These are phyloP conservation scores for Tiliqua scincoides DNA, from an alignment of 2,113 vertebrate genomes.

Conservation along the genomic window DNA sequence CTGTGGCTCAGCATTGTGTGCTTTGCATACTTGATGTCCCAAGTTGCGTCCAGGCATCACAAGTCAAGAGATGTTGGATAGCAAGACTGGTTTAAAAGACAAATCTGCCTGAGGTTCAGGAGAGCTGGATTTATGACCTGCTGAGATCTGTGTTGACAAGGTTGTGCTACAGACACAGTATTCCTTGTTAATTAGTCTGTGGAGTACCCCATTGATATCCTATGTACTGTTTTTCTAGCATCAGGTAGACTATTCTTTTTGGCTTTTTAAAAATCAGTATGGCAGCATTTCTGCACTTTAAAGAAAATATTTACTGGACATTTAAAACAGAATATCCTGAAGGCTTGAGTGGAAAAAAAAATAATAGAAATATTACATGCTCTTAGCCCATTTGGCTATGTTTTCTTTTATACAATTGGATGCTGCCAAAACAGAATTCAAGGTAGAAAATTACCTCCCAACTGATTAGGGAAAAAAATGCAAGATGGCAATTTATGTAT, in stretches of 20 bases:
- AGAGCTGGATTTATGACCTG: background rate
- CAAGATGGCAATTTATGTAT: background rate
- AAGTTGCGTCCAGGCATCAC: background rate
- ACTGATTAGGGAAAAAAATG: background rate
- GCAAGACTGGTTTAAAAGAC: background rate
- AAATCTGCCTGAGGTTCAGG: background rate
- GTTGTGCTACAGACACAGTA: background rate
- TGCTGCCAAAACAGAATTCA: background rate
- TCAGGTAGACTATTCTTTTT: background rate
- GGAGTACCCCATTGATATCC: background rate
- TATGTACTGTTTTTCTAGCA: background rate
- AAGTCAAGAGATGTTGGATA: background rate
- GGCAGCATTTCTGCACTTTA: background rate
- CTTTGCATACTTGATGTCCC: constrained; percentile 1
- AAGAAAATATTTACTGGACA: background rate
- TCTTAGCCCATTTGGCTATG: background rate
- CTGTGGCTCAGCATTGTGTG: background rate
- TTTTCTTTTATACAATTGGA: background rate
- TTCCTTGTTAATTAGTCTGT: background rate
- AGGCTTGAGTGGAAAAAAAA: background rate
- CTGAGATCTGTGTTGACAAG: constrained; percentile 4
- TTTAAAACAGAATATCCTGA: background rate
- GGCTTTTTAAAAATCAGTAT: background rate
- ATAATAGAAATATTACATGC: background rate
- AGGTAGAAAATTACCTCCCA: background rate